Evolutionary conservation across 2,888 invertebrate species (phyloP).

Genomic region (Lycophotia porphyrea): DNA sequence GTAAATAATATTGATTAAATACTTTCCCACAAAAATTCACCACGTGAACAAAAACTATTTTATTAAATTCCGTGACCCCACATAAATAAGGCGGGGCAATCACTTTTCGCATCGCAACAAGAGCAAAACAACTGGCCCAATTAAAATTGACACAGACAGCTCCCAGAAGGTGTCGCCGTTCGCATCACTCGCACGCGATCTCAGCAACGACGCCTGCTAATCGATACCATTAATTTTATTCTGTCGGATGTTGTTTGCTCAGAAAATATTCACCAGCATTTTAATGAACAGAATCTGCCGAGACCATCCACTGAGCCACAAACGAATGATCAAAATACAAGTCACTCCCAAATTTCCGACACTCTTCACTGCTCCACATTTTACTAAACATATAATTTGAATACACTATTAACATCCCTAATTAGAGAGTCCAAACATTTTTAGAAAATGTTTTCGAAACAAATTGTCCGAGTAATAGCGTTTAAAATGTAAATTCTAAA

Average conservation of each 20-base stretch:
- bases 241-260: constrained; percentile 81
- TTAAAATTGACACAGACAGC: constrained; percentile 89
- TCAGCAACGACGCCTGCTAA: constrained; percentile 82
- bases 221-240: constrained; percentile 88
- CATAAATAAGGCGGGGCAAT: constrained; percentile 85
- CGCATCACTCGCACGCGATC: constrained; percentile 88
- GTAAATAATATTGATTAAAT: constrained; percentile 56
- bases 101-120: constrained; percentile 81
- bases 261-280: constrained; percentile 80
- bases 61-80: constrained; percentile 83
- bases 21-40: constrained; percentile 58
- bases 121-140: constrained; percentile 86
- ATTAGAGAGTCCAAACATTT: constrained; percentile 61
- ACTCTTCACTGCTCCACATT: constrained; percentile 35
- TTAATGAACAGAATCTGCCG: constrained; percentile 75
- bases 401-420: constrained; percentile 56
- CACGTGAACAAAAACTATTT: constrained; percentile 60
- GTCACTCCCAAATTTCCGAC: constrained; percentile 4
- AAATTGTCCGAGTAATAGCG: constrained; percentile 64
- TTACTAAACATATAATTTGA: constrained; percentile 47
- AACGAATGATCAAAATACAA: constrained; percentile 39
- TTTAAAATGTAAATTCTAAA: constrained; percentile 80
- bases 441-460: constrained; percentile 61
- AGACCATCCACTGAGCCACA: constrained; percentile 50
- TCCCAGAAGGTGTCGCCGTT: constrained; percentile 82